phyloP scores from a whole-genome alignment of 2,113 vertebrate species.

The Nycticebus coucang region DNA sequence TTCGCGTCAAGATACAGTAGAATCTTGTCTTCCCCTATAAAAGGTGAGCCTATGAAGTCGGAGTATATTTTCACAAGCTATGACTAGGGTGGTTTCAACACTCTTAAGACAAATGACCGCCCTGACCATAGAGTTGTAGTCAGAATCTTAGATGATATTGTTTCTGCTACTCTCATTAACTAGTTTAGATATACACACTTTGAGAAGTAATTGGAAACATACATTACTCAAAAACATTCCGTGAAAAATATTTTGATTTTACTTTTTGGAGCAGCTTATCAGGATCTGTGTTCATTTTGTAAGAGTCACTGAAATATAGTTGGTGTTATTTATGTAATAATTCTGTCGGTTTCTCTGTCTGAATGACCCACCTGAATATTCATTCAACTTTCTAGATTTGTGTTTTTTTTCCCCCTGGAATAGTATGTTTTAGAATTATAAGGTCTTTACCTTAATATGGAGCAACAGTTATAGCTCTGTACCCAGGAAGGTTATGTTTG shows the following conservation, averaged over 20 bases:
- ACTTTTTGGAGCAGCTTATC: not conserved
- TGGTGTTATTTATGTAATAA: not conserved
- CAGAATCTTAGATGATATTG: not conserved
- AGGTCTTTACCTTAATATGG: not conserved
- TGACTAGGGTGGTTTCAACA: not conserved
- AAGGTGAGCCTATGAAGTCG: not conserved
- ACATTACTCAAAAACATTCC: not conserved
- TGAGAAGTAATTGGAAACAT: not conserved
- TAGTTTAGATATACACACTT: not conserved
- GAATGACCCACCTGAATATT: not conserved
- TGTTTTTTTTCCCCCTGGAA: not conserved
- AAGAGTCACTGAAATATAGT: not conserved
- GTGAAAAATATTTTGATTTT: constrained; percentile 4
- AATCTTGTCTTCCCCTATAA: not conserved
- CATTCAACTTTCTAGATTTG: not conserved
- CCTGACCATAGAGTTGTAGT: not conserved
- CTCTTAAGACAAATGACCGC: not conserved
- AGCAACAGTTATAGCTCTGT: not conserved
- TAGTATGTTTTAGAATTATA: not conserved
- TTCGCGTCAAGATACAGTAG: not conserved
- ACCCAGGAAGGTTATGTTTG: not conserved
- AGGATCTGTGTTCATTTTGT: not conserved
- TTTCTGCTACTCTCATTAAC: not conserved
- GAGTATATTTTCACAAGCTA: not conserved
- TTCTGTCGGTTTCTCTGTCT: not conserved